These are phyloP conservation scores for Smutsia gigantea DNA, from an alignment of 2,797 vertebrate species.

Conservation along the genomic window DNA sequence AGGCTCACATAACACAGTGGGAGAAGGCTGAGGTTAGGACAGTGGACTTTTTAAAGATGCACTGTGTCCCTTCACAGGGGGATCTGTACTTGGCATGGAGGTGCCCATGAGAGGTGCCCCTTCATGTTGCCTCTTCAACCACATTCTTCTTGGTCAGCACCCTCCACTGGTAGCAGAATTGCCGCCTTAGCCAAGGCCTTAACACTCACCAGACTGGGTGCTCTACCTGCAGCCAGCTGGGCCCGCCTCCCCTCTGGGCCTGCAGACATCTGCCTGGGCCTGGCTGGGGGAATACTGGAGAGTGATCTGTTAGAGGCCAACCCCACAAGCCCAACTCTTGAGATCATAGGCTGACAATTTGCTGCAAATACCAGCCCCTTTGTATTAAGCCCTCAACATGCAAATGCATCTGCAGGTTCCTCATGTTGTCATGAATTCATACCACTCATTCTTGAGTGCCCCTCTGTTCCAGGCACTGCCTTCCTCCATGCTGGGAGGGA, in stretches of 20 bases:
- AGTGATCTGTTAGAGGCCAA: not conserved
- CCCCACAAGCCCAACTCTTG: not conserved
- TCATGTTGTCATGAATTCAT: not conserved
- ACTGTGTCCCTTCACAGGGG: not conserved
- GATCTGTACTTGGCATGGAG: not conserved
- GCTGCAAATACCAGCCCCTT: not conserved
- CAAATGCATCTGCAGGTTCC: not conserved
- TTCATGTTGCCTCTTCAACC: not conserved
- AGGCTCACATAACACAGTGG: too few species aligned
- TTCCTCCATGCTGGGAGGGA: not conserved
- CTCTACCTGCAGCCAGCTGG: not conserved
- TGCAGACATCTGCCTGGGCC: not conserved
- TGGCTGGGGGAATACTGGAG: not conserved
- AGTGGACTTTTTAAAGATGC: not conserved
- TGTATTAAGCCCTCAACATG: not conserved
- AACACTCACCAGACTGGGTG: not conserved
- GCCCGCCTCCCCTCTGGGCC: not conserved
- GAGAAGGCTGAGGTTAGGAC: not conserved
- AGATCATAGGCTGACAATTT: too few species aligned
- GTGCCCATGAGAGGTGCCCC: not conserved
- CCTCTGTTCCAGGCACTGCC: not conserved
- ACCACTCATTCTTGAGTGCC: not conserved
- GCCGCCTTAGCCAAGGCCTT: not conserved
- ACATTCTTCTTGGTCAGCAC: not conserved
- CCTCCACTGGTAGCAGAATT: not conserved